Conservation (phyloP, 2,113 vertebrate species). For the Sylvilagus bachmani region DNA sequence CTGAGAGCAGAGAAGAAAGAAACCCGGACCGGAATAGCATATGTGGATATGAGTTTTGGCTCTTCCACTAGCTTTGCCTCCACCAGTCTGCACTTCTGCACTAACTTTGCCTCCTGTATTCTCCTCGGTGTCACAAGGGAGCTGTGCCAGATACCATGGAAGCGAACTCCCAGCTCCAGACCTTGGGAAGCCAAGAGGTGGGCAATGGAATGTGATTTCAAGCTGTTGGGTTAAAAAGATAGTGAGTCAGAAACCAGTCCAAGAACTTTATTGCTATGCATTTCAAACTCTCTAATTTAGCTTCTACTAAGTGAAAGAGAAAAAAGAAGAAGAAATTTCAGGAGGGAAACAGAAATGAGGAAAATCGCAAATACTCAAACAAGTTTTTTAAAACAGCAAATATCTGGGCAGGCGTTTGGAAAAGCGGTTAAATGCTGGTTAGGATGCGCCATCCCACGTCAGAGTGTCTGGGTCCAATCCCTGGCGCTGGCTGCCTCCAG, state of each 20-base stretch:
- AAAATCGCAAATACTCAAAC: background rate
- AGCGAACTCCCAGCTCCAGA: background rate
- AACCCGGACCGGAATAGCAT: background rate
- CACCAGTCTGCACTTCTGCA: background rate
- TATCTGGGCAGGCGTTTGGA: too few relatives aligned
- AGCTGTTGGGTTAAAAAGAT: background rate
- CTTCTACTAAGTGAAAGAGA: constrained; percentile 15
- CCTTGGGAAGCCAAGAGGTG: background rate
- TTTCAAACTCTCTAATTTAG: constrained; percentile 3
- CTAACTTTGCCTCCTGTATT: background rate
- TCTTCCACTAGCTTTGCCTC: background rate
- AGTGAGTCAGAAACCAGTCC: constrained; percentile 24
- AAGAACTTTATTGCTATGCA: background rate
- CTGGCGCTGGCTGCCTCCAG: too few relatives aligned
- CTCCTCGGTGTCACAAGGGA: background rate
- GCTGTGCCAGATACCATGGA: background rate
- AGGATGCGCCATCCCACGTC: too few relatives aligned
- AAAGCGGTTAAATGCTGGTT: too few relatives aligned
- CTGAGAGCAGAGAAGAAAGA: background rate
- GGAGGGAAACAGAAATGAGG: background rate
- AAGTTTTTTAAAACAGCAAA: too few relatives aligned
- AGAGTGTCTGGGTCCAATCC: too few relatives aligned
- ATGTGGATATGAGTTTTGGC: background rate
- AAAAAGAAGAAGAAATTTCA: background rate
- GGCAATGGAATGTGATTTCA: background rate